A percentile compares a stretch with the other conserved stretches of the same genome.
Conservation (phyloP, 2,888 invertebrate species). For the Exocentrus adspersus region DNA sequence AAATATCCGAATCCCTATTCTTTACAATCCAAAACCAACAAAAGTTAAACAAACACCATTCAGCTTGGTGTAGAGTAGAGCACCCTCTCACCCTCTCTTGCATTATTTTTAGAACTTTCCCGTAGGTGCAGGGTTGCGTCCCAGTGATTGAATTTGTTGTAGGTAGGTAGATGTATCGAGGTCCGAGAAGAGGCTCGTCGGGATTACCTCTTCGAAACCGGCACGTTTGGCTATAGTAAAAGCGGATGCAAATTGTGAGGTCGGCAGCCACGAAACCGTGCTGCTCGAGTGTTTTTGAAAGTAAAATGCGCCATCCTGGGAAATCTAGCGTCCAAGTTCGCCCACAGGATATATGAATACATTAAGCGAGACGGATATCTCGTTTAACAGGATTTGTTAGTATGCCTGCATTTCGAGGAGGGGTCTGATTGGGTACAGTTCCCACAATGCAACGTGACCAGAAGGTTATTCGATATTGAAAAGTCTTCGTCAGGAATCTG, state of each 20-base stretch:
- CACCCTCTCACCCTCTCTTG: not conserved
- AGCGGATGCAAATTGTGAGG: constrained; percentile 52
- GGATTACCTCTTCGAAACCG: constrained; percentile 33
- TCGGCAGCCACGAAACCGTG: constrained; percentile 13
- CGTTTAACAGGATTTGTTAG: constrained; percentile 48
- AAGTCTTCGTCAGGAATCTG: no score
- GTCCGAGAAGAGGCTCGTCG: constrained; percentile 13
- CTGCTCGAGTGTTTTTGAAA: constrained; percentile 48
- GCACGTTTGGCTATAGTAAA: constrained; percentile 19
- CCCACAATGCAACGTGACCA: no score
- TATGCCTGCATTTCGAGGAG: not conserved
- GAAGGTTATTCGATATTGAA: no score
- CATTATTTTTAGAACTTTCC: not conserved
- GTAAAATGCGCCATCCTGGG: constrained; percentile 55
- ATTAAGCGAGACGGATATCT: constrained; percentile 53
- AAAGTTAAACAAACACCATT: not conserved
- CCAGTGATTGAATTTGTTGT: constrained; percentile 30
- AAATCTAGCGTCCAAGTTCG: constrained; percentile 46
- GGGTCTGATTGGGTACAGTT: no score
- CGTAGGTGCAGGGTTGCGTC: not conserved
- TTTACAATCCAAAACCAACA: not conserved
- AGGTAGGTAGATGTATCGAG: constrained; percentile 10
- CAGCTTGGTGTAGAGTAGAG: not conserved
- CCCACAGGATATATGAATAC: constrained; percentile 51
- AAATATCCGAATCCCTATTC: not conserved